Evolutionary conservation across 1,140 invertebrate genomes (phyloP), one percentile per base, ranked within the genome.

Genomic region (Carposina sasakii): DNA sequence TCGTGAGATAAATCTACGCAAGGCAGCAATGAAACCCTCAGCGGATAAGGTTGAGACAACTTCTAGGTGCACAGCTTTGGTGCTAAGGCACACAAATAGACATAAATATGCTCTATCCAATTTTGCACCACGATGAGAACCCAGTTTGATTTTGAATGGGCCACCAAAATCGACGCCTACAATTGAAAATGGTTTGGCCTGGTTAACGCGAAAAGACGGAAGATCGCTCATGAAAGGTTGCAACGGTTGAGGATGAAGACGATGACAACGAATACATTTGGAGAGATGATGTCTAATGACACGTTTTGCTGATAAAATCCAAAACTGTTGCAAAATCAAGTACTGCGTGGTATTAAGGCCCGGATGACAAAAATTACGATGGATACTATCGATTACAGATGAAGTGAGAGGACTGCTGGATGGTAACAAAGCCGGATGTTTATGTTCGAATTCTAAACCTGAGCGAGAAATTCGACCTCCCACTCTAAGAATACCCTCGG

Each of bases 1-100:
- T n/a, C 66, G 47, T n/a, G 57, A 21, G 4, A 68, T 49, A 52
- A 82, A 77, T 23, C 73, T 45, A 19, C 37, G 51, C n/a, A 82
- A 64, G 1, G 71, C 64, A 13, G 61, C 55, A 5, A 81, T 30
- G 39, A 62, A 66, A 6, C 39, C 21, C 22, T 48, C 20, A 17
- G 57, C 36, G 8, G 51, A 39, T 8, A 66, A 30, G 10, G 59
- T 53, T 16, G 24, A 21, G 2, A 59, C 56, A 0, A 62, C 5
- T 28, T 66, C 56, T 10, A 62, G 16, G 40, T 66, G 54, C 3
- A 65, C 42, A 12, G 59, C 53, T 15, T 56, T 61, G 1, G 54
- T 57, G 4, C 30, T 43, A 21, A 57, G 40, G 24, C 57, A 63
- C 6, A 60, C 43, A 43, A 63, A 61, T 23, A 54, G 33, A 13